Conservation (phyloP, 2,113 vertebrate species). For the Chloropsis hardwickii region DNA sequence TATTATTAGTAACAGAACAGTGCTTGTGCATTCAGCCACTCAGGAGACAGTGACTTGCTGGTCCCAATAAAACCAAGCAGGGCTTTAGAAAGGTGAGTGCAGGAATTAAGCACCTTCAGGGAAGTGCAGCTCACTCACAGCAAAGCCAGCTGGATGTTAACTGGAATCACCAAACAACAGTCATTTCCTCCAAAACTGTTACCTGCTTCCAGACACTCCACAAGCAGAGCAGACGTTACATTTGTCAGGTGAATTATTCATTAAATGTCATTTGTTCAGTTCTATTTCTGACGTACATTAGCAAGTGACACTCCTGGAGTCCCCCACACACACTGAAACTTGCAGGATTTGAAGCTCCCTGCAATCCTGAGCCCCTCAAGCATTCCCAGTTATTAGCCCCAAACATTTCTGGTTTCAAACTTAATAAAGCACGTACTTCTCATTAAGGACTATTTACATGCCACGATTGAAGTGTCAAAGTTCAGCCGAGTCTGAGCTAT, state of each 20-base stretch:
- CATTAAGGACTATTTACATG: constrained; percentile 74
- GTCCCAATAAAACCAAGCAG: constrained; percentile 8
- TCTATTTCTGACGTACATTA: background rate
- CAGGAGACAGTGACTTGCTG: constrained; percentile 18
- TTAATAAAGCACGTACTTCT: constrained; percentile 73
- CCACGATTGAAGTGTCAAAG: constrained; percentile 70
- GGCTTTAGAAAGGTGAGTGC: background rate
- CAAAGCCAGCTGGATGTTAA: background rate
- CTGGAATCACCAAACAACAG: background rate
- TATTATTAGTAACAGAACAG: background rate
- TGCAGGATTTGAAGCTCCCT: background rate
- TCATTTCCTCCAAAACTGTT: background rate
- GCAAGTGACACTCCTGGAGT: background rate
- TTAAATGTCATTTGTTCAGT: background rate
- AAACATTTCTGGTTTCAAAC: constrained; percentile 41
- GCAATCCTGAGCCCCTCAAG: constrained; percentile 19
- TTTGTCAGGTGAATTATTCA: background rate
- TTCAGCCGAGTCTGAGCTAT: constrained; percentile 72
- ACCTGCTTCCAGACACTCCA: constrained; percentile 45
- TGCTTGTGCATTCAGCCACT: constrained; percentile 44
- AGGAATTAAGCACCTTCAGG: background rate
- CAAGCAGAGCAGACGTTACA: constrained; percentile 32
- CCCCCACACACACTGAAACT: background rate
- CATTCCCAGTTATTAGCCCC: background rate
- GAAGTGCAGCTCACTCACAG: constrained; percentile 12